Evolutionary conservation across 2,113 vertebrate genomes (phyloP), one percentile per base, ranked within the genome.

Genomic region (Colistium nudipinnis): DNA sequence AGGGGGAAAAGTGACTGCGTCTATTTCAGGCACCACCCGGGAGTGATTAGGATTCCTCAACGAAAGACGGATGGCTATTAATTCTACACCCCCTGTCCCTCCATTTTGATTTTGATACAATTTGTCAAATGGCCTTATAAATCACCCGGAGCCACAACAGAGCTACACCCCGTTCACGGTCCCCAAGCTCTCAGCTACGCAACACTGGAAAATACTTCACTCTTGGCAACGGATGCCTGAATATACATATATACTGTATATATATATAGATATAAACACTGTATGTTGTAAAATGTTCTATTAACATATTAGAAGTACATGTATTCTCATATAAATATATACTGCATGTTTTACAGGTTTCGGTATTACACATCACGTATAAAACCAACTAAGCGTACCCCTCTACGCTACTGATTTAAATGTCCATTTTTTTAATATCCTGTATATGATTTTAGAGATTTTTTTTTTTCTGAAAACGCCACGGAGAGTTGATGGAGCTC

Each of bases 11-110:
- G 55, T 71, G 56, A 69, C 67, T 81, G 65, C 65, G 44, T 77
- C 60, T 65, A 60, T 84, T 78, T 65, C 66, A 39, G 60, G 59
- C 62, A 70, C 75, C 83, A 88, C 83, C 17, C 79, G 85, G 86
- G 78, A 91, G 63, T 85, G 76, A 89, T 89, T 88, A 88, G 54
- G 69, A 84, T 79, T 84, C 33, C 80, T 55, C 85, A 85, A 91
- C 88, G 69, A 77, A 85, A 88, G 71, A 85, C 76, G 62, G 57
- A 70, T 87, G 88, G 74, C 80, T 73, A 83, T 87, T 87, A 88
- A 90, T 86, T 85, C 76, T 76, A 81, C 80, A 77, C 80, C 78
- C n/a, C 76, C 74, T 76, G 66, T 69, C 72, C 30, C 70, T 76
- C 62, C 31, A 73, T 84, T 85, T 86, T 82, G 81, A 88, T 85